Evolutionary conservation across 2,113 vertebrate species (phyloP).

Genomic region (Murina feae): DNA sequence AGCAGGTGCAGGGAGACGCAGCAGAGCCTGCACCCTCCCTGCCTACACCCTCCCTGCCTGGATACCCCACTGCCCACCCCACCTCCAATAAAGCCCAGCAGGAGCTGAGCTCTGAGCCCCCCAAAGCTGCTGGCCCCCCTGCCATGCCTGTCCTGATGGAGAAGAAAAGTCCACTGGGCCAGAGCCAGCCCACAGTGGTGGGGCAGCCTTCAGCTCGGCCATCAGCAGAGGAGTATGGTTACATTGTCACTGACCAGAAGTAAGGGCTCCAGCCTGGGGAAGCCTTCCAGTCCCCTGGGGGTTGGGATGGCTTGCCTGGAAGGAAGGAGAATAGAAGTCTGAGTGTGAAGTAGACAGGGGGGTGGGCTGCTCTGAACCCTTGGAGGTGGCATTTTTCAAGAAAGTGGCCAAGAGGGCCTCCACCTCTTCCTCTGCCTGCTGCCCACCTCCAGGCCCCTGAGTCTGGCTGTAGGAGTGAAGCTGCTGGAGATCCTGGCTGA

Average conservation of each 20-base stretch:
- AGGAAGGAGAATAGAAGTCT: not conserved
- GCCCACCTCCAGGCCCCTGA: conserved; percentile 84
- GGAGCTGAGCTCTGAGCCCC: not conserved
- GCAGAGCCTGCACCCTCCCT: conserved; percentile 30
- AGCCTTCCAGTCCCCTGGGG: not conserved
- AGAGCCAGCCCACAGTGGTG: not conserved
- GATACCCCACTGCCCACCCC: conserved; percentile 49
- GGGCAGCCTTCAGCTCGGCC: conserved; percentile 34
- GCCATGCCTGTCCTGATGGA: conserved; percentile 51
- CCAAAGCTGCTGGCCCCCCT: not conserved
- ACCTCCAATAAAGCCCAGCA: conserved; percentile 42
- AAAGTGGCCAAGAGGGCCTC: not conserved
- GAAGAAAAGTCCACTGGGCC: conserved; percentile 69
- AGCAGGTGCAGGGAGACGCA: conserved; percentile 74
- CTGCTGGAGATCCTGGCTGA: conserved; percentile 92
- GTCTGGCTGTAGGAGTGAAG: conserved; percentile 88
- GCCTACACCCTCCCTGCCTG: conserved; percentile 15
- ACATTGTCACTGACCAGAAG: conserved; percentile 95
- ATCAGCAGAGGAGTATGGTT: conserved; percentile 90
- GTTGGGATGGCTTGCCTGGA: not conserved
- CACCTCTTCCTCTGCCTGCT: not conserved
- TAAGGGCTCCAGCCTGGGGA: conserved; percentile 70
- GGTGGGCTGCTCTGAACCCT: not conserved
- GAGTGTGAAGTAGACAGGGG: not conserved
- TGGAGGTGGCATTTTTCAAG: not conserved